Evolutionary conservation across 2,888 invertebrate genomes (phyloP), one percentile per base, ranked within the genome.

Genomic region (Trichacis sp.): DNA sequence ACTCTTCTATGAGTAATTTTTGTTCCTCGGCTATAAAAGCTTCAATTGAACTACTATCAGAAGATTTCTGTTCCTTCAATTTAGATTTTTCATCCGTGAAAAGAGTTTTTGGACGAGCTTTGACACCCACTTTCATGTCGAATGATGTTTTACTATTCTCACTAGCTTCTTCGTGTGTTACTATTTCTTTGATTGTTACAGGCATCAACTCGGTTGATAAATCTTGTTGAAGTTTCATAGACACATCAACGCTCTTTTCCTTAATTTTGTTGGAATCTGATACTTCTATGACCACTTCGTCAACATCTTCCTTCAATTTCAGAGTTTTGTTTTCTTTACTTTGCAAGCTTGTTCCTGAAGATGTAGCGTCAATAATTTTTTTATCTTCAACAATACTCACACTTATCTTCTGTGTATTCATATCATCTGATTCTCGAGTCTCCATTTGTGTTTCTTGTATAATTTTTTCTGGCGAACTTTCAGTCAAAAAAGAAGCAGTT

Each of bases 341-440:
- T 54, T 75, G 72, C 0, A 66, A 49, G 14, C 65, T 72, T 0
- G 71, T 67, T 40, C 77, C 73, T 1, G 72, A 72, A 1, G 79
- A 78, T 12, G 70, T 68, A 0, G 80, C 82, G 53, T 81, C 78
- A 24, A 82, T 75, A 2, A 68, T 71, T 55, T 77, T 74, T 15
- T 75, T 72, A 1, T 77, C 78, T 14, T 77, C 78, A 1, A 66
- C 69, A 19, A 76, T 46, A 24, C 72, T 77, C 57, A 82, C 69
- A 14, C 74, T 73, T 59, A 76, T 77, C 20, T 75, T 76, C 48
- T 81, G 72, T 0, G 70, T 62, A 11, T 69, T 71, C 0, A 63
- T 74, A 9, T 64, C 68, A 4, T 79, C 77, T 0, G 68, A 59
- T 55, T 81, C 77, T 18, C 76, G 70, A 2, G 54, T 61, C 20